A percentile compares a stretch with the other conserved stretches of the same genome.
Conservation (phyloP, 2,113 vertebrate species). For the Gracilinanus agilis region DNA sequence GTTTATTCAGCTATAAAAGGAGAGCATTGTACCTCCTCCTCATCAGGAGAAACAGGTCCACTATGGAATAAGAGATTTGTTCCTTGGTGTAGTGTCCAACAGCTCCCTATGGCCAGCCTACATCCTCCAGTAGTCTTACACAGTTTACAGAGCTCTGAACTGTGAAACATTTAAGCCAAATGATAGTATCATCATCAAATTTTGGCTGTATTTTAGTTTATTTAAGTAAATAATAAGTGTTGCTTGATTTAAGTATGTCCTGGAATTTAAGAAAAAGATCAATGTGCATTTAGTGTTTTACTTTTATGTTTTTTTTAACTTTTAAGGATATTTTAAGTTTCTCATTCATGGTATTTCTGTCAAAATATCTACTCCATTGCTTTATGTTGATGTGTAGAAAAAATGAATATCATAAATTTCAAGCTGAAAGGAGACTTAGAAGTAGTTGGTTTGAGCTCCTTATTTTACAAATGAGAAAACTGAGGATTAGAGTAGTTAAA, state of each 20-base stretch:
- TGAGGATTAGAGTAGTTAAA: background rate
- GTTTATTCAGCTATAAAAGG: conserved; percentile 49
- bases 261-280: background rate
- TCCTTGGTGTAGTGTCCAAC: background rate
- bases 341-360: background rate
- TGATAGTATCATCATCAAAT: background rate
- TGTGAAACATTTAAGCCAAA: background rate
- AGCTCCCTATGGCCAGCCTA: background rate
- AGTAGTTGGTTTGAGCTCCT: background rate
- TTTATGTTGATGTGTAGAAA: background rate
- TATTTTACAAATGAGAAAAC: background rate
- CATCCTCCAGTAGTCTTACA: background rate
- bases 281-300: background rate
- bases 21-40: conserved; percentile 29
- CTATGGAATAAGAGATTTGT: conserved; percentile 9
- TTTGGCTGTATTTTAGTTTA: background rate
- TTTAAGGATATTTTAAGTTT: background rate
- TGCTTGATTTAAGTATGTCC: background rate
- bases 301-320: background rate
- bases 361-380: background rate
- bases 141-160: background rate
- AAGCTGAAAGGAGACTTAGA: background rate
- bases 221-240: background rate
- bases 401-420: background rate
- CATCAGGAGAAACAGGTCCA: background rate